phyloP scores from a whole-genome alignment of 2,888 invertebrate species.

The Ametastegia equiseti region DNA sequence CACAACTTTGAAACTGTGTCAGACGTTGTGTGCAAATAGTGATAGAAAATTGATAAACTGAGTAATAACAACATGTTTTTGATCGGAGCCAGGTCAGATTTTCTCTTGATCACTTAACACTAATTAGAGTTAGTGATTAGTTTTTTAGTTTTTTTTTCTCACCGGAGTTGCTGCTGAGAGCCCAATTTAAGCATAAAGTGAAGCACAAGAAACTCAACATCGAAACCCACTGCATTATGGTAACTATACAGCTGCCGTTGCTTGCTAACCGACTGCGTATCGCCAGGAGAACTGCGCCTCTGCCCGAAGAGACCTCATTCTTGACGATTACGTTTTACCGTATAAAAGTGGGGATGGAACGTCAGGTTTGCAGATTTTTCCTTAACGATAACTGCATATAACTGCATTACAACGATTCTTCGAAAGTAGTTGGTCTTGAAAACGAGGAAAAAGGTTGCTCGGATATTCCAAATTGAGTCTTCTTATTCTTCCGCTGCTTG shows the following conservation, averaged over 20 bases:
- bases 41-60: background rate
- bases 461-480: too few relatives aligned
- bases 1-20: background rate
- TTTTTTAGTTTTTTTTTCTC: background rate
- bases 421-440: background rate
- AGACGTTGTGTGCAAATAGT: background rate
- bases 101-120: background rate
- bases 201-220: background rate
- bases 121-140: too few relatives aligned
- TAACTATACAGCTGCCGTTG: background rate
- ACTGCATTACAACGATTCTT: background rate
- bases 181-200: background rate
- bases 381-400: too few relatives aligned
- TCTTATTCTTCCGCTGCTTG: too few relatives aligned
- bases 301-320: background rate
- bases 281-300: background rate
- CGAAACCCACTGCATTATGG: background rate
- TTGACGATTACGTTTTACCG: background rate
- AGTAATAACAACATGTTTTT: too few relatives aligned
- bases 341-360: background rate
- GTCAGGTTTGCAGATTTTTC: background rate
- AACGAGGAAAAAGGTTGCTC: background rate
- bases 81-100: too few relatives aligned
- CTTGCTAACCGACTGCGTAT: background rate
- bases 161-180: background rate